Conservation (phyloP, 92 coral and sea anemone genomes). For the Paragorgia papillata region DNA sequence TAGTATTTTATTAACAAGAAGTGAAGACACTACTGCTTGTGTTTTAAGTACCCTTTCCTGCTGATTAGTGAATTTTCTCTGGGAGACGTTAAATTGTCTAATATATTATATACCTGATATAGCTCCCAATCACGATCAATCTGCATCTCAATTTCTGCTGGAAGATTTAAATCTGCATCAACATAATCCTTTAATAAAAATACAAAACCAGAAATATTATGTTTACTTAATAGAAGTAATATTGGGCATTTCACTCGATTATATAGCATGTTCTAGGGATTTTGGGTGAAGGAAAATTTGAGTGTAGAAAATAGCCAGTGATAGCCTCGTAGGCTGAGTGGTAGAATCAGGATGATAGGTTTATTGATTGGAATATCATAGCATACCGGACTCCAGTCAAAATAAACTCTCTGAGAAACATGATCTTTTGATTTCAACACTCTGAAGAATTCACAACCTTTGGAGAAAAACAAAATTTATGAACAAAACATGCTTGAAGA, state of each 20-base stretch:
- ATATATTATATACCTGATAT: constrained; percentile 66
- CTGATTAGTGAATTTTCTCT: too few relatives aligned
- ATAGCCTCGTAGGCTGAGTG: too few relatives aligned
- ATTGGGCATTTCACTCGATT: too few relatives aligned
- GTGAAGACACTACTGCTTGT: not conserved
- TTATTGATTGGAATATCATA: too few relatives aligned
- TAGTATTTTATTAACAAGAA: too few relatives aligned
- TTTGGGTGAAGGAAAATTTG: too few relatives aligned
- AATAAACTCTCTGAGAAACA: constrained; percentile 74
- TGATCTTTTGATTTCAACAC: constrained; percentile 79
- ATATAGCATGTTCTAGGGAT: too few relatives aligned
- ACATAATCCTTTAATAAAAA: constrained; percentile 73
- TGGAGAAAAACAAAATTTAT: not conserved
- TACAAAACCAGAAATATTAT: not conserved
- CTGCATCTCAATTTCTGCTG: constrained; percentile 55
- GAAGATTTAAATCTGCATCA: constrained; percentile 86
- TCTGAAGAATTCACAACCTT: constrained; percentile 96
- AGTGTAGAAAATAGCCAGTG: too few relatives aligned
- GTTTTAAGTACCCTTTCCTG: too few relatives aligned
- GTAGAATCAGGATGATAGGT: too few relatives aligned
- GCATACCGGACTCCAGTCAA: constrained; percentile 93
- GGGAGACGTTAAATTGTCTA: not conserved
- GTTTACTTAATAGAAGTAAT: too few relatives aligned
- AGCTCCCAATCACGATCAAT: constrained; percentile 82
- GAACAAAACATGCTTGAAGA: not conserved